Evolutionary conservation across 2,888 invertebrate species (phyloP), one percentile per base, ranked within the genome.

Genomic region (Pyrgus malvae): DNA sequence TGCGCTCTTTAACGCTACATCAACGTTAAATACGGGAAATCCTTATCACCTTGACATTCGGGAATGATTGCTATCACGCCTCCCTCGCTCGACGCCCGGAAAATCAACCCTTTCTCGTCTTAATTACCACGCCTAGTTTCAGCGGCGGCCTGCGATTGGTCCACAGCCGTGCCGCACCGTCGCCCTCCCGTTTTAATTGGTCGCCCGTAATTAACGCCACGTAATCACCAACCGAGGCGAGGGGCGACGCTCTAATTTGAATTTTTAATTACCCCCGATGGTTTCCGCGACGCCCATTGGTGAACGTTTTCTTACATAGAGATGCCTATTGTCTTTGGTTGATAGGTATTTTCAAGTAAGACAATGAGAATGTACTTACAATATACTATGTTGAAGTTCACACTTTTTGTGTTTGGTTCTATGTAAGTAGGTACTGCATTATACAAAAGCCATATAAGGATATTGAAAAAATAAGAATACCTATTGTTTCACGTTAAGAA

Each of bases 101-200:
- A 87, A 89, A 89, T 83, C 84, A 89, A 90, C 90, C 90, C 90
- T 89, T 90, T 87, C 76, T 68, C 62, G 75, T 86, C 78, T 87
- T 90, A 90, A 90, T 90, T 90, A 90, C 89, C 84, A 85, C 90
- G 87, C 85, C 88, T 83, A 69, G 80, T 74, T 83, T 83, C 83
- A 85, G 86, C 67, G 71, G 64, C 72, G 80, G 70, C 63, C 70
- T 69, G 71, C 77, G 64, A 88, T 87, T 88, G 89, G 90, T 66
- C 69, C 72, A 60, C 49, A 46, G 48, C 54, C 56, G 70, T 70
- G 68, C 69, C 74, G 77, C 76, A 70, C 68, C 74, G 74, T 79
- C 83, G 80, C 83, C 76, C 75, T 33, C 76, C 70, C 68, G 64
- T 76, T 86, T 85, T 89, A 90, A 89, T 90, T 89, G 89, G 89